These are phyloP conservation scores for Calcarius lapponicus DNA, from an alignment of 2,797 vertebrate species.

Conservation along the genomic window DNA sequence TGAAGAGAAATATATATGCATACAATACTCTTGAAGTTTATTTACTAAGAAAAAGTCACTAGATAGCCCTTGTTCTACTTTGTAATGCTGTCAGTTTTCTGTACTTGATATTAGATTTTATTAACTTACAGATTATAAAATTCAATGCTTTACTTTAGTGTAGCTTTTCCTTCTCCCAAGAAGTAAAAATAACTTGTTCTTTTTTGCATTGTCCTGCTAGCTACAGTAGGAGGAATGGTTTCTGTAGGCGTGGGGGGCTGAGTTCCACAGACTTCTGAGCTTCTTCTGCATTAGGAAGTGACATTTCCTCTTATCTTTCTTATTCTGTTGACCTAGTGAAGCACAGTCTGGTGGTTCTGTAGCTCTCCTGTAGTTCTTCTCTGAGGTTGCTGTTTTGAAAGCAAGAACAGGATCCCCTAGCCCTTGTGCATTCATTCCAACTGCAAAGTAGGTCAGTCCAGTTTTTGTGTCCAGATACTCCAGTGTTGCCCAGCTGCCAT, in stretches of 20 bases:
- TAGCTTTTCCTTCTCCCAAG: not conserved
- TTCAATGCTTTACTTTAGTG: accelerated
- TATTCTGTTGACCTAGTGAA: not conserved
- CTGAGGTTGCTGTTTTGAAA: not conserved
- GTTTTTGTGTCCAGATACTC: not conserved
- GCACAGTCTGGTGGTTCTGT: not conserved
- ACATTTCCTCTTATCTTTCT: not conserved
- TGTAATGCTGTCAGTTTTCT: not conserved
- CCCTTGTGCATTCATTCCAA: not conserved
- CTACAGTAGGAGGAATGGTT: not conserved
- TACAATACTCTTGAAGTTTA: not conserved
- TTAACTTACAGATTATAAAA: not conserved
- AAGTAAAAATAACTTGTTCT: not conserved
- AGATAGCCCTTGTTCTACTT: not conserved
- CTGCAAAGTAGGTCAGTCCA: not conserved
- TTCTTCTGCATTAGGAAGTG: not conserved
- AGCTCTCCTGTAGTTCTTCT: not conserved
- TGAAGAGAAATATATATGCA: not conserved
- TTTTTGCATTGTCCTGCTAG: not conserved
- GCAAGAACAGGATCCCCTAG: not conserved
- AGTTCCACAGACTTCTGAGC: not conserved
- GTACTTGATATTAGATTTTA: not conserved
- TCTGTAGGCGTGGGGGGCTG: not conserved
- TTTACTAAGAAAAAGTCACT: not conserved
- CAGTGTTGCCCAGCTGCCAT: not conserved